Base-by-base conservation (phyloP, 2,888 invertebrate species). In the Stenotaenia linearis region DNA sequence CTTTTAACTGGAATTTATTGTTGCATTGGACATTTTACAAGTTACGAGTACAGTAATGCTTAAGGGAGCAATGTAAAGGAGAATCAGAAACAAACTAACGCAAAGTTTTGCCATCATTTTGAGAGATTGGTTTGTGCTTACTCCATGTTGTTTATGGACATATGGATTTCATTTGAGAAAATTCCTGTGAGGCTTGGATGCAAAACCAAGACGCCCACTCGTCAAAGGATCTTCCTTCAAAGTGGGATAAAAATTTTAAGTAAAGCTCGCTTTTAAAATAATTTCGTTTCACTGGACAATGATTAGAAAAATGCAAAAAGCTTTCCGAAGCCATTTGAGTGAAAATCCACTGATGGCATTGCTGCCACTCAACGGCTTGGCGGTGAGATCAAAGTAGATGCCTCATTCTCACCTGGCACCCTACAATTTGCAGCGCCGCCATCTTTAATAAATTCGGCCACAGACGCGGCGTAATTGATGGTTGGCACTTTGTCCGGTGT, bases 381-480 rank as follows among this genome's bases (percentile, higher is more conserved):
- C 77, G 77, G 77, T 40, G 40, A 77, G 37, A 77, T 77, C 77
- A 77, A 77, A 77, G 77, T 28, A 9, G 45, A 35, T 40, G 77
- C 77, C 77, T 77, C 77, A 77, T 77, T 77, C 77, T 77, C 77
- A 77, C 77, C 77, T 77, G 77, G 37, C 77, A 77, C 37, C 77
- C 77, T 77, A 21, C 77, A 77, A 77, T 77, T 77, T 77, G 28
- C 37, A 77, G 37, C 40, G 50, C 37, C 77, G 77, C 77, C 77
- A 77, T 77, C 77, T 77, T 77, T 77, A 77, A 77, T 77, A 77
- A 77, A 77, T 77, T 77, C 45, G 77, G 77, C 77, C 77, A 37
- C 77, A 45, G 77, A 37, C 77, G 45, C 45, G 40, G 28, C 45
- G 12, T 77, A 77, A 77, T 77, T 77, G 77, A 77, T 77, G 77